phyloP scores from a whole-genome alignment of 2,113 vertebrate genomes.

The Periophthalmus modestus region DNA sequence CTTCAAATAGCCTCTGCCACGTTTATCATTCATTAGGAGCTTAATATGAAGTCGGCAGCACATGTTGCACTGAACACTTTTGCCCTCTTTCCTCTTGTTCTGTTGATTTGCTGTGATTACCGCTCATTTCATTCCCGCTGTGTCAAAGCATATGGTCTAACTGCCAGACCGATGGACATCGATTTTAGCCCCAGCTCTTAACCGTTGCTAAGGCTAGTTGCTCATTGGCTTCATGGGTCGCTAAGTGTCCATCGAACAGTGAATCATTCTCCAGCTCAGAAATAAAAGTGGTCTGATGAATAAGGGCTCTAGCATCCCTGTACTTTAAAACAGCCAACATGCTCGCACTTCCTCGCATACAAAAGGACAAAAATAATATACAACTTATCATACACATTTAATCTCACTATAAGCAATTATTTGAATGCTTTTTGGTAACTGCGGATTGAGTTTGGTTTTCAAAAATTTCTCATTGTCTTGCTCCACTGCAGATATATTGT shows the following conservation, averaged over 20 bases:
- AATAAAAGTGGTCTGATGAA: conserved; percentile 46
- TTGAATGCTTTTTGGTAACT: too few relatives aligned
- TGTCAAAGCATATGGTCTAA: neutral
- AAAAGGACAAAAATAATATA: conserved; percentile 18
- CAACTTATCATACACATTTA: neutral
- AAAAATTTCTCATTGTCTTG: too few relatives aligned
- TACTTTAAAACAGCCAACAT: conserved; percentile 26
- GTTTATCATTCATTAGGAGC: neutral
- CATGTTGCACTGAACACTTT: neutral
- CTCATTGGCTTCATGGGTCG: conserved; percentile 33
- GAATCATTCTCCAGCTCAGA: conserved; percentile 48
- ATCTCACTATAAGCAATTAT: neutral
- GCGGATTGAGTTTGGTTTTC: too few relatives aligned
- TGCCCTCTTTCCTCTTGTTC: neutral
- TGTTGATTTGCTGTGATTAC: neutral
- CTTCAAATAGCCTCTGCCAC: neutral
- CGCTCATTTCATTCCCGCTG: neutral
- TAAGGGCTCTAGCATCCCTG: conserved; percentile 17
- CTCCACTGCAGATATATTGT: too few relatives aligned
- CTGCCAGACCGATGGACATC: neutral
- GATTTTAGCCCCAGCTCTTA: neutral
- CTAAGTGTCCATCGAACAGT: conserved; percentile 50
- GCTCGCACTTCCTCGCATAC: neutral
- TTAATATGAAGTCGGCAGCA: conserved; percentile 1
- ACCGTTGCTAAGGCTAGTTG: neutral